phyloP scores from a whole-genome alignment of 1,140 invertebrate genomes.

The Heterodera carotae region DNA sequence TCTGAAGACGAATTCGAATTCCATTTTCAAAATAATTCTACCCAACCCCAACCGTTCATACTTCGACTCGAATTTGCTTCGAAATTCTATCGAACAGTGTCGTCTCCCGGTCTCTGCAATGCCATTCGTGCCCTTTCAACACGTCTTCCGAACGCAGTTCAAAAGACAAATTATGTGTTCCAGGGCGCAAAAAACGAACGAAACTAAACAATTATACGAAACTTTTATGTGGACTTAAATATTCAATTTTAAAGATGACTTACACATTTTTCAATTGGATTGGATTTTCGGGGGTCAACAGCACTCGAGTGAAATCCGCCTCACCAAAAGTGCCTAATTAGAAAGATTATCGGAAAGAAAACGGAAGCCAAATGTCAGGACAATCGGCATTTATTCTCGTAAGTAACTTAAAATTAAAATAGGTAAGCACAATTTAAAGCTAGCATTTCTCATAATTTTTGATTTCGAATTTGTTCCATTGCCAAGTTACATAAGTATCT shows the following conservation, averaged over 20 bases:
- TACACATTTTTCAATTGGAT: constrained; percentile 34
- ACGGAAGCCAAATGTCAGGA: no score
- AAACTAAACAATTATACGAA: constrained; percentile 6
- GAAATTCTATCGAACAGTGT: constrained; percentile 36
- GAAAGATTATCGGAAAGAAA: no score
- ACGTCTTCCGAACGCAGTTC: constrained; percentile 41
- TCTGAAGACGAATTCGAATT: neutral
- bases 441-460: no score
- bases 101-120: constrained; percentile 34
- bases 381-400: no score
- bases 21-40: neutral
- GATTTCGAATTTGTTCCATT: no score
- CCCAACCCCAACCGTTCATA: neutral
- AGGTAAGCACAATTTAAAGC: no score
- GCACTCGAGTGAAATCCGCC: constrained; percentile 43
- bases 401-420: no score
- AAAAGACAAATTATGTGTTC: constrained; percentile 45
- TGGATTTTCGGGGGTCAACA: constrained; percentile 26
- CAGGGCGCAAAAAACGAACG: constrained; percentile 42
- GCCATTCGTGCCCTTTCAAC: constrained; percentile 40
- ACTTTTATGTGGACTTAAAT: neutral
- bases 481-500: no score
- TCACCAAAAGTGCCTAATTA: constrained; percentile 23
- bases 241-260: neutral
- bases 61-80: constrained; percentile 35